These are phyloP conservation scores for Buceros bicornis DNA, from an alignment of 2,797 vertebrate genomes.

Conservation along the genomic window DNA sequence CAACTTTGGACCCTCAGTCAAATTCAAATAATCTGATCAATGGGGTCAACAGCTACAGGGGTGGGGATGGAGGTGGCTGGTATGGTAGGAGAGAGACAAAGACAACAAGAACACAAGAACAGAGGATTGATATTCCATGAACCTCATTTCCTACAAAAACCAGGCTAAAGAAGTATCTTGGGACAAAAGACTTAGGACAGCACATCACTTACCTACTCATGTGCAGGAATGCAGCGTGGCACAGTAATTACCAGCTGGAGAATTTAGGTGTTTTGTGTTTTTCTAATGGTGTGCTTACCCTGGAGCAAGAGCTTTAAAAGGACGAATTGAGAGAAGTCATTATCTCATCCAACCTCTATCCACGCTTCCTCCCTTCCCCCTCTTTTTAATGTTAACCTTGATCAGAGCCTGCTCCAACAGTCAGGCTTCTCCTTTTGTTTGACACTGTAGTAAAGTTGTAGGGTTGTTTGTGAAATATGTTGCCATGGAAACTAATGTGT, in stretches of 20 bases:
- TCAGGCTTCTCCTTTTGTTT: constrained; percentile 42
- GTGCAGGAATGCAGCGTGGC: constrained; percentile 25
- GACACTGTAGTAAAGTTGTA: constrained; percentile 71
- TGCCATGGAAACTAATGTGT: constrained; percentile 69
- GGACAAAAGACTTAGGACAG: constrained; percentile 28
- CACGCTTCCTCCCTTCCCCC: background rate
- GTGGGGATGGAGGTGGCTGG: too few species aligned
- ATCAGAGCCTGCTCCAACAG: background rate
- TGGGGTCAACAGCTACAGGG: background rate
- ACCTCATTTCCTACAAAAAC: background rate
- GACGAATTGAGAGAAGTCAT: constrained; percentile 1
- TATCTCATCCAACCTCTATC: background rate
- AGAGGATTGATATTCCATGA: background rate
- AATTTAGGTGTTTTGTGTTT: background rate
- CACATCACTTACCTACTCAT: background rate
- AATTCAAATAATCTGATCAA: constrained; percentile 2
- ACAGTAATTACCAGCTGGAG: background rate
- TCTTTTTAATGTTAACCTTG: constrained; percentile 9
- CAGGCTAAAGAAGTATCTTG: background rate
- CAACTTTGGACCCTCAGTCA: background rate
- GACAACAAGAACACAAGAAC: background rate
- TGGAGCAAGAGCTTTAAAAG: constrained; percentile 17
- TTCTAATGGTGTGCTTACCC: background rate
- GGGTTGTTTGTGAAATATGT: constrained; percentile 66
- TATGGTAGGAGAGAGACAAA: background rate